Conservation (phyloP, 2,113 vertebrate genomes). For the Myotis brandtii region DNA sequence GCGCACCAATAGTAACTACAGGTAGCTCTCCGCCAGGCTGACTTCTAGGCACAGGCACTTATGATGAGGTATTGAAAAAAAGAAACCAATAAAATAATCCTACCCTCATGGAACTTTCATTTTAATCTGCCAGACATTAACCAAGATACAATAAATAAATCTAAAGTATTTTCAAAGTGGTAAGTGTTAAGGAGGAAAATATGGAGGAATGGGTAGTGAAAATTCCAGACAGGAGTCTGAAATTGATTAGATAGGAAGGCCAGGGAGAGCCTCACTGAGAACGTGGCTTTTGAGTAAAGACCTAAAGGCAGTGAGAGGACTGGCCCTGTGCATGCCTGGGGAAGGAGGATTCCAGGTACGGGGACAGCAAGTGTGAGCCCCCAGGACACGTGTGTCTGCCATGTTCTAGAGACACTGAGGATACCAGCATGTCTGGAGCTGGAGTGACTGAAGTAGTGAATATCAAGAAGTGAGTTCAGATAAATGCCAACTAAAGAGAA, state of each 20-base stretch:
- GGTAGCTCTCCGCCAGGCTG: neutral
- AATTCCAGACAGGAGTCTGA: neutral
- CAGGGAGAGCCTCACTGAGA: neutral
- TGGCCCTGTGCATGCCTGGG: neutral
- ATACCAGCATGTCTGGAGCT: neutral
- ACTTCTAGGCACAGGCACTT: neutral
- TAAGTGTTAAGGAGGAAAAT: neutral
- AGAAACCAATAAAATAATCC: neutral
- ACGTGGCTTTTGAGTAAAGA: neutral
- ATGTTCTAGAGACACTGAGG: neutral
- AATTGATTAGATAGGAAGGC: neutral
- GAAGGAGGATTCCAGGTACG: neutral
- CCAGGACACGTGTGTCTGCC: neutral
- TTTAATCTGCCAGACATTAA: neutral
- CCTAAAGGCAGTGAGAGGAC: neutral
- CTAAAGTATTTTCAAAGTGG: neutral
- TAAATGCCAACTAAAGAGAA: too few relatives aligned
- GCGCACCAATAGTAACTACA: neutral
- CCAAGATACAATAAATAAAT: neutral
- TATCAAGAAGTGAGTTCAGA: neutral
- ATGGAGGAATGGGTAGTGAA: neutral
- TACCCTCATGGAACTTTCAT: neutral
- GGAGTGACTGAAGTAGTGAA: neutral
- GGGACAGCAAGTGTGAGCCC: neutral
- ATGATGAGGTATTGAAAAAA: neutral